Evolutionary conservation across 2,888 invertebrate genomes (phyloP), one percentile per base, ranked within the genome.

Genomic region (Oasisia sp.): DNA sequence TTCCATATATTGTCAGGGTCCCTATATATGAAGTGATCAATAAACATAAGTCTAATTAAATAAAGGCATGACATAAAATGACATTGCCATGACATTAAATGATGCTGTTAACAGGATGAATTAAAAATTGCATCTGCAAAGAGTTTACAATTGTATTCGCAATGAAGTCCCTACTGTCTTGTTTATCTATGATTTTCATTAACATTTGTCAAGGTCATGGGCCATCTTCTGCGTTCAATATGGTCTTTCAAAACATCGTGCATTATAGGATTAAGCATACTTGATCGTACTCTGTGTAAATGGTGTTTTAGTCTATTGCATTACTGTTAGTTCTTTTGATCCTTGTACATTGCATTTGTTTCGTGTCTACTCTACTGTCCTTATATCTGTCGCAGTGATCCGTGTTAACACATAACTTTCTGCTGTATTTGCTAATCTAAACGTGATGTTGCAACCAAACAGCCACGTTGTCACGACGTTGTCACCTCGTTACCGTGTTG

Each of bases 391-490:
- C 32, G 32, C 14, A 32, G 90, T 32, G 0, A 32, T 90, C 32
- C 89, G 38, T 14, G n/a, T 27, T 32, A 27, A 90, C 32, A 12
- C 14, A 32, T 9, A n/a, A 90, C n/a, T 14, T 90, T 38, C 11
- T 27, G 90, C 4, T 44, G 2, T 32, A 90, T 32, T 44, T 38
- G 12, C 44, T 38, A 90, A 90, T 32, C 12, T 32, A 8, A 32
- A 7, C 32, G 32, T 90, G 32, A 93, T 89, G 95, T 94, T 93
- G 50, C 1, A 7, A 50, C 2, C 50, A 50, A 5, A 27, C 19
- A 27, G 74, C 19, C 19, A 74, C 74, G 19, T 27, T 74, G 27
- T 74, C 9, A 50, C 50, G 12, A 50, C 27, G 74, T 74, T 11
- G n/a, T n/a, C 74, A 74, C 27, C 2, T n/a, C 27, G 74, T 27